Conservation (phyloP, 2,797 vertebrate genomes). For the Dermochelys coriacea region DNA sequence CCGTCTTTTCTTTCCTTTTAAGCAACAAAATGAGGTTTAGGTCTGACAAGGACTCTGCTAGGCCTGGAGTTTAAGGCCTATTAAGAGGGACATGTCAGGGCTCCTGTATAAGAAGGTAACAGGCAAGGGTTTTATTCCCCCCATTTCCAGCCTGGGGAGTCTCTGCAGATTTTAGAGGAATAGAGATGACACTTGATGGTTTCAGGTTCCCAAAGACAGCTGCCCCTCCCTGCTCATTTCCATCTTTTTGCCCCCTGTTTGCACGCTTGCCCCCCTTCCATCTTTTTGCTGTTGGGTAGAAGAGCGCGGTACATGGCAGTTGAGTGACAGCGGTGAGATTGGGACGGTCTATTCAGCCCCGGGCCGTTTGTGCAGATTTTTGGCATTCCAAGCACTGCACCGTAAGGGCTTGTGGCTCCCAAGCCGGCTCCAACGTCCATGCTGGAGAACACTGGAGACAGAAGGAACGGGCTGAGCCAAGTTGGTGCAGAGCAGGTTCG, state of each 20-base stretch:
- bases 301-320: not conserved
- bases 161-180: not conserved
- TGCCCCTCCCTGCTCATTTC: not conserved
- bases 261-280: accelerated
- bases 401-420: not conserved
- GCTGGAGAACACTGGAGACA: not conserved
- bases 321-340: accelerated
- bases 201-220: not conserved
- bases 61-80: not conserved
- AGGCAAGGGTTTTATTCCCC: not conserved
- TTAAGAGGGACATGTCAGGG: not conserved
- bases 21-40: constrained; percentile 17
- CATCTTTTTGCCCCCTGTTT: not conserved
- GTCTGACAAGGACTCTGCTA: accelerated
- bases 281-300: accelerated
- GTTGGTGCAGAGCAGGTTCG: not conserved
- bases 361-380: not conserved
- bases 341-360: not conserved
- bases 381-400: not conserved
- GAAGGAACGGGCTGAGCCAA: not conserved
- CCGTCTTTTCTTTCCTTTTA: not conserved
- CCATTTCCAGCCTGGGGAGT: accelerated
- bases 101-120: not conserved
- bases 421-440: not conserved
- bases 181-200: not conserved